phyloP scores from a whole-genome alignment of 2,888 invertebrate species.

The Ochropleura leucogaster region DNA sequence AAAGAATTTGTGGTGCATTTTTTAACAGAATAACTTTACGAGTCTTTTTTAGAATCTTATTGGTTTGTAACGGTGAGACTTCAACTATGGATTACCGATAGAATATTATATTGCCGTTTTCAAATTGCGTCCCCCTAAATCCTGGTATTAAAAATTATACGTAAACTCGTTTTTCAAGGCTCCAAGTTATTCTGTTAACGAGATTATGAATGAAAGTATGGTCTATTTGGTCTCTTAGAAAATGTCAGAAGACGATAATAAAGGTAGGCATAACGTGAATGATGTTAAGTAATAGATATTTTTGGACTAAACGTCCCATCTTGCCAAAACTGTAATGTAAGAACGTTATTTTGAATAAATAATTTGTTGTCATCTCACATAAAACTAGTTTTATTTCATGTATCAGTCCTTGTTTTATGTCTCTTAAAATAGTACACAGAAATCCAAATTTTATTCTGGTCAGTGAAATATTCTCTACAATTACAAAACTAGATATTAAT shows the following conservation, averaged over 20 bases:
- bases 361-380: slow-evolving; percentile 79
- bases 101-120: not conserved
- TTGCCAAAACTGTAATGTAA: slow-evolving; percentile 80
- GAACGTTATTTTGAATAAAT: slow-evolving; percentile 82
- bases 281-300: slow-evolving; percentile 68
- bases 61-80: not conserved
- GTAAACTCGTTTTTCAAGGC: not conserved
- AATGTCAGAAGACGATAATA: slow-evolving; percentile 35
- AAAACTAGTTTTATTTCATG: slow-evolving; percentile 36
- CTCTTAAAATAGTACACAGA: not conserved
- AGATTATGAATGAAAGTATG: slow-evolving; percentile 28
- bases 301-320: slow-evolving; percentile 74
- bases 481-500: too few relatives aligned
- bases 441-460: too few relatives aligned
- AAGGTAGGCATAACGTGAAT: slow-evolving; percentile 50
- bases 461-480: too few relatives aligned
- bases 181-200: slow-evolving; percentile 47
- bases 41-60: not conserved
- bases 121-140: not conserved
- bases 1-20: slow-evolving; percentile 47
- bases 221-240: slow-evolving; percentile 30
- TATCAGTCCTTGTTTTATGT: not conserved
- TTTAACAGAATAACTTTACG: slow-evolving; percentile 42
- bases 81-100: not conserved
- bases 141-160: slow-evolving; percentile 3